Base-by-base conservation (phyloP, 2,113 vertebrate species). In the Takifugu flavidus region DNA sequence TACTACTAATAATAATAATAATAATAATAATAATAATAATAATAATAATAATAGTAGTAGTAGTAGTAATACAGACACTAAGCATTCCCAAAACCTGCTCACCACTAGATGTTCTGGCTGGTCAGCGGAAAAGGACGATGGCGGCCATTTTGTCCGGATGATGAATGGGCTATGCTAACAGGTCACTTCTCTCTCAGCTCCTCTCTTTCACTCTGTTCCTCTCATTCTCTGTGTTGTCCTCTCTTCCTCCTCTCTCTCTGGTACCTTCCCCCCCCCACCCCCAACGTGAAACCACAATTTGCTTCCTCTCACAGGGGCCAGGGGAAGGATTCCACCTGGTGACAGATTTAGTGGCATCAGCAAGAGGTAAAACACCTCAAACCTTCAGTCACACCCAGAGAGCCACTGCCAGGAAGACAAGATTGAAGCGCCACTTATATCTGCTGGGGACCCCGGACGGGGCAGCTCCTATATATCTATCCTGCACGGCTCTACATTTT, bases 301-400 rank as follows among this genome's bases (percentile, higher is more conserved):
- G 92, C 92, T 93, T 91, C 90, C 92, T 92, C 83, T 73, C 58
- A 88, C 87, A 89, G 89, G 86, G 88, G 91, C 90, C 91, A 85
- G 84, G 86, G 92, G 90, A 92, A 90, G 83, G 91, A 93, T 93
- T 93, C 93, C 85, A 87, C 88, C 84, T 85, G 87, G 86, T 92
- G 94, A 95, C 93, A 94, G 94, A 95, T 95, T 95, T 95, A 96
- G 93, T 83, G 90, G 86, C 84, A 84, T 91, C 92, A 89, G 86
- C 86, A 83, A 79, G 85, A 89, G 88, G 89, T 91, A 90, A 93
- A 94, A 94, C 89, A 80, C 90, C 83, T 90, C 92, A 82, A 93
- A 93, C 90, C 71, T 82, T 86, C 84, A 86, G 85, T 90, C 90
- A 92, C 90, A 84, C 88, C 84, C 88, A 29, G 82, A 90, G 90